Percentiles rank a stretch among this genome's conserved stretches.
Evolutionary conservation across 1,140 invertebrate genomes (phyloP).

Genomic region (Megalopta genalis): DNA sequence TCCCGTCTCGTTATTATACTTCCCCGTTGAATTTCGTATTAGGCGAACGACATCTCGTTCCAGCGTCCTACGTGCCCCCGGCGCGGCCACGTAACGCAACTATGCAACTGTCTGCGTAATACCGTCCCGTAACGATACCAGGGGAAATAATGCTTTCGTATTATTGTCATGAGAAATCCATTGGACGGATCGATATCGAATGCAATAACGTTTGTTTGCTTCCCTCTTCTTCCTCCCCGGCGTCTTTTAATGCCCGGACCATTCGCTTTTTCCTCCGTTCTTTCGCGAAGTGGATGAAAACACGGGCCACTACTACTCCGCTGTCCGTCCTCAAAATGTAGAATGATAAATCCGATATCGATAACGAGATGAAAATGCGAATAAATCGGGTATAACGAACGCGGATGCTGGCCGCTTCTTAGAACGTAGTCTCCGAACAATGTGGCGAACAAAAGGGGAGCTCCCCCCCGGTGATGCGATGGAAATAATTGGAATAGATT

Average conservation of each 20-base stretch:
- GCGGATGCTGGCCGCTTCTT: background rate
- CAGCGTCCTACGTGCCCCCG: background rate
- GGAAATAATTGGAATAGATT: background rate
- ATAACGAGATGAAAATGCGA: background rate
- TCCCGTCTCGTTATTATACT: too few species aligned
- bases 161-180: constrained; percentile 26
- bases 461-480: background rate
- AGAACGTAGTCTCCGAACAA: background rate
- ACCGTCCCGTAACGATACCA: constrained; percentile 13
- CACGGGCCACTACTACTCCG: too few species aligned
- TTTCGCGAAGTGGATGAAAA: background rate
- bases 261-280: background rate
- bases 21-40: background rate
- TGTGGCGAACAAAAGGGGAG: background rate
- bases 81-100: background rate
- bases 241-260: background rate
- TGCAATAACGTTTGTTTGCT: constrained; percentile 42
- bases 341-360: background rate
- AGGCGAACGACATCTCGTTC: constrained; percentile 11
- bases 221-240: constrained; percentile 20
- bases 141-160: constrained; percentile 16
- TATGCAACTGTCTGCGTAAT: background rate
- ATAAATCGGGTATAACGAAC: background rate
- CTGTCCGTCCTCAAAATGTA: too few species aligned
- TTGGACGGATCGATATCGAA: constrained; percentile 47